phyloP scores from a whole-genome alignment of 2,797 vertebrate species.

The Mallotus villosus region DNA sequence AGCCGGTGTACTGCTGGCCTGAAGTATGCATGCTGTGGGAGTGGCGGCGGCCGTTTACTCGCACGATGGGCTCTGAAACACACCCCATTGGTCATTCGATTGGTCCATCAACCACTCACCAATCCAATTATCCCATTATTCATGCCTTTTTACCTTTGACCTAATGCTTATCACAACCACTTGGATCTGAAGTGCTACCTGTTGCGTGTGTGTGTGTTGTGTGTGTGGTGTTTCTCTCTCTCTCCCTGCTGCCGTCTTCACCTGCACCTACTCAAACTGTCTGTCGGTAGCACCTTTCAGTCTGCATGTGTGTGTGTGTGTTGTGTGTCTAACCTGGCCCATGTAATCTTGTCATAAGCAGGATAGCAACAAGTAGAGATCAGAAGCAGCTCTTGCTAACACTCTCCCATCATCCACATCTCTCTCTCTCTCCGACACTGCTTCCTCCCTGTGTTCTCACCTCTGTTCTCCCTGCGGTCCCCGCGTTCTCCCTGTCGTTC shows the following conservation, averaged over 20 bases:
- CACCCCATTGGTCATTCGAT: not conserved
- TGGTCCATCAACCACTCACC: not conserved
- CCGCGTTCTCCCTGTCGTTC: no score
- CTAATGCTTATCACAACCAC: no score
- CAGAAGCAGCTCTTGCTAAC: no score
- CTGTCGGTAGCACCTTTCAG: constrained; percentile 41
- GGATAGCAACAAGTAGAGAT: not conserved
- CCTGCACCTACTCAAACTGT: constrained; percentile 29
- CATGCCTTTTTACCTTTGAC: no score
- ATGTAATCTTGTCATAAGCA: not conserved
- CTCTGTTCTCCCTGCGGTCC: no score
- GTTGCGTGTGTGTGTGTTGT: not conserved
- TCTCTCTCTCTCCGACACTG: no score
- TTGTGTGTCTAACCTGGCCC: not conserved
- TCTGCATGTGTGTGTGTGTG: not conserved
- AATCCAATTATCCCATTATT: not conserved
- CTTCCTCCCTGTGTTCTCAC: no score
- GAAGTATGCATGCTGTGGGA: constrained; percentile 99
- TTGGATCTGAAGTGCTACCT: not conserved
- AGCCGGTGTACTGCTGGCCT: constrained; percentile 98
- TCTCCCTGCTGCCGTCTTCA: constrained; percentile 31
- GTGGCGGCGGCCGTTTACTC: constrained; percentile 97
- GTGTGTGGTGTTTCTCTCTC: constrained; percentile 1
- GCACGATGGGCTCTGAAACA: constrained; percentile 93
- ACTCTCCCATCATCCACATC: no score